phyloP scores from a whole-genome alignment of 2,797 vertebrate species.

The Eidolon dupreanum region DNA sequence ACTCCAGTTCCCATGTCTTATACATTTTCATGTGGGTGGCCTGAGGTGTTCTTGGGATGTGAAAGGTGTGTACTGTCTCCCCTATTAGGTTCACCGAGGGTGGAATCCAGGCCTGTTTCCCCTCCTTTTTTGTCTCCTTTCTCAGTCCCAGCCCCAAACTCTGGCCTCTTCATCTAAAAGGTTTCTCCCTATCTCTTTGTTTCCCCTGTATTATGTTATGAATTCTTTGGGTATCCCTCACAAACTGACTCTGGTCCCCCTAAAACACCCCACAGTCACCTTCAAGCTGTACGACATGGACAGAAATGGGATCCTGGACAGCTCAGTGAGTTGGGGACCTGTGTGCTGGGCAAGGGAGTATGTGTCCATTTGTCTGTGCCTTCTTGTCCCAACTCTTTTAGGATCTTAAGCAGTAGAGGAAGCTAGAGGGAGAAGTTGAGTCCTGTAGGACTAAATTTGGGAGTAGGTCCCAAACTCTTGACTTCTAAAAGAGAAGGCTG shows the following conservation, averaged over 20 bases:
- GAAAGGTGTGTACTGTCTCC: background rate
- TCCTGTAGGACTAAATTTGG: constrained; percentile 14
- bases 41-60: background rate
- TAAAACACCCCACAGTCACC: constrained; percentile 86
- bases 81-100: background rate
- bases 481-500: background rate
- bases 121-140: background rate
- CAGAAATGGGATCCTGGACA: constrained; percentile 94
- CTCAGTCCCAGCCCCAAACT: background rate
- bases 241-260: constrained; percentile 53
- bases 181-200: constrained; percentile 40
- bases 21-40: background rate
- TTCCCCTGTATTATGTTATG: constrained; percentile 37
- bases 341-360: background rate
- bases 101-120: background rate
- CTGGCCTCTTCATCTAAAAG: background rate
- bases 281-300: constrained; percentile 96
- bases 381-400: background rate
- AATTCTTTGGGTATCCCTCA: constrained; percentile 46
- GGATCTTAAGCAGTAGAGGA: constrained; percentile 41
- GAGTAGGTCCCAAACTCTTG: constrained; percentile 15
- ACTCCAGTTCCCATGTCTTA: background rate
- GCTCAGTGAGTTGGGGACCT: constrained; percentile 89
- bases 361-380: constrained; percentile 29
- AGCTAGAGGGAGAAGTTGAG: background rate